phyloP scores from a whole-genome alignment of 1,140 invertebrate genomes.

The Bombyx mori region DNA sequence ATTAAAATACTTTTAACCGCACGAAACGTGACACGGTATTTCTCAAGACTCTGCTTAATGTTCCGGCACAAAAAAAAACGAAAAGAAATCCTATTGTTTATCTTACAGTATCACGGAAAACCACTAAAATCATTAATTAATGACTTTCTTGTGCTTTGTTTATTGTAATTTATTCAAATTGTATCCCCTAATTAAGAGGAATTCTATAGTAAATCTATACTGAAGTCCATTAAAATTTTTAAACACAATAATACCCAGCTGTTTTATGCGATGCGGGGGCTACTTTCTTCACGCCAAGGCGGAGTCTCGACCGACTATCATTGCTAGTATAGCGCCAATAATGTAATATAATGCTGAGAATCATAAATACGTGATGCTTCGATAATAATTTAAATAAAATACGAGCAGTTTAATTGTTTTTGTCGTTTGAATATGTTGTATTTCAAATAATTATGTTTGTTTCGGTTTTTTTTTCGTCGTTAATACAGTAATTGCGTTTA shows the following conservation, averaged over 20 bases:
- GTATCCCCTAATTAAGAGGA: conserved; percentile 6
- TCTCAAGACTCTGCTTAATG: not conserved
- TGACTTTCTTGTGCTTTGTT: conserved; percentile 1
- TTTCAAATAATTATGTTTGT: too few species aligned
- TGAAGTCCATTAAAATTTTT: not conserved
- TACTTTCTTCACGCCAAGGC: not conserved
- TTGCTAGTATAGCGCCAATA: not conserved
- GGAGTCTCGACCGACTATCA: not conserved
- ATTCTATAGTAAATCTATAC: conserved; percentile 3
- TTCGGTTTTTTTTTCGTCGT: too few species aligned
- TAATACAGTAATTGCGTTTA: too few species aligned
- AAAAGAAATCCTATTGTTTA: conserved; percentile 6
- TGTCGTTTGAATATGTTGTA: too few species aligned
- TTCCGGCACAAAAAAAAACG: too few species aligned
- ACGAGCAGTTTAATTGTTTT: too few species aligned
- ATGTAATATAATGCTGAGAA: too few species aligned
- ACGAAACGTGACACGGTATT: not conserved
- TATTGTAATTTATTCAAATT: conserved; percentile 8
- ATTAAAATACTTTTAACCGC: too few species aligned
- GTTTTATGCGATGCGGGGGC: not conserved
- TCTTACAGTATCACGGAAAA: conserved; percentile 1
- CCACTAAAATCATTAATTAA: conserved; percentile 1
- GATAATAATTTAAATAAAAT: too few species aligned
- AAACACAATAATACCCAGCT: conserved; percentile 4
- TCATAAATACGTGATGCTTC: too few species aligned